Base-by-base conservation (phyloP, 2,797 vertebrate genomes). In the Sebastiscus tertius region DNA sequence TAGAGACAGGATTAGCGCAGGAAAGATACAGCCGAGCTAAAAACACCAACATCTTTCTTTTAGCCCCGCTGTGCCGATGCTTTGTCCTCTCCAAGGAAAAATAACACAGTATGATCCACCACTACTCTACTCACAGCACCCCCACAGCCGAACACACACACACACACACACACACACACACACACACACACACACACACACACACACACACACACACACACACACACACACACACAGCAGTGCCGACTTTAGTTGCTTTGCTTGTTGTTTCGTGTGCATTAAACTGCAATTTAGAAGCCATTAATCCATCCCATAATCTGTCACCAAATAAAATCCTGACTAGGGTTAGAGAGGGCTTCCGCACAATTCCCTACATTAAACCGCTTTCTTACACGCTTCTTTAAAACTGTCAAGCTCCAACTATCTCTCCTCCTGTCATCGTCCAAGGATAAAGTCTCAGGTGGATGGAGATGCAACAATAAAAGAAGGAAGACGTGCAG, bases 241-340 rank as follows among this genome's bases (percentile, higher is more conserved):
- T 79, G 77, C 69, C 6, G 58, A 63, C 76, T 79, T 69, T 60
- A 46, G 72, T 69, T 63, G 72, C 83, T 82, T 81, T 71, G 78
- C 77, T 82, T 92, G 85, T 91, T 93, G 89, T 93, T 92, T 87
- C 80, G 80, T 90, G 81, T 92, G 91, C 87, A 93, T 94, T 95
- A 94, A 91, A 92, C 86, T 84, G 90, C 93, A 95, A 93, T 96
- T 96, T 96, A 91, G 86, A 95, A 79, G 67, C 83, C 88, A 92
- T 93, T 96, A 96, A 96, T 96, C 95, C 93, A 82, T 71, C 61
- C 87, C 80, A 74, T 95, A 95, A 96, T 96, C 95, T 92, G 92
- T 92, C 85, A 89, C 89, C 81, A 90, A 91, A 91, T 91, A 89
- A 91, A 94, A 93, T 91, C 92, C 92, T 68, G 66, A 77, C 65